A percentile compares a stretch with the other conserved stretches of the same genome.
Conservation (phyloP, 2,888 invertebrate genomes). For the Nephrotoma flavescens region DNA sequence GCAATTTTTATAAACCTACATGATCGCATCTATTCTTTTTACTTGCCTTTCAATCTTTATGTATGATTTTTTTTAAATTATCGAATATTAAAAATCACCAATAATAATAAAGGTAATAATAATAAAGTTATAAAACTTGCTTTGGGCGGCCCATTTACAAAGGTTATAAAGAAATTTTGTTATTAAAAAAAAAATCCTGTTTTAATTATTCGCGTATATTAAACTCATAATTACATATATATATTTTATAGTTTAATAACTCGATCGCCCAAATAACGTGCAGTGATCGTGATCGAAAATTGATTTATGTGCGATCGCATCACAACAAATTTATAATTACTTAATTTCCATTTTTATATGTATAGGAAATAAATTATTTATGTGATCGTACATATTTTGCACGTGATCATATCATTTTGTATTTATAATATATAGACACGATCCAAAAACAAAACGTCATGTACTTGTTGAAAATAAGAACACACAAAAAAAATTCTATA, state of each 20-base stretch:
- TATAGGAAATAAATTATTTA: background rate
- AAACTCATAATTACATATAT: background rate
- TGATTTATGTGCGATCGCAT: too few species aligned
- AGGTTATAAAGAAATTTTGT: background rate
- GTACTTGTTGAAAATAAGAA: background rate
- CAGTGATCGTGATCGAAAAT: too few species aligned
- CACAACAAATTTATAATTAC: background rate
- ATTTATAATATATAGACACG: background rate
- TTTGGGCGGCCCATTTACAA: background rate
- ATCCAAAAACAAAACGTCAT: background rate
- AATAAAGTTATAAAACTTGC: background rate
- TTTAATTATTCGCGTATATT: background rate
- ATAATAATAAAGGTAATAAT: background rate
- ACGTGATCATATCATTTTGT: background rate
- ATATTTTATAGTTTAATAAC: background rate
- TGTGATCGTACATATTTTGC: background rate
- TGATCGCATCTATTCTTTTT: background rate
- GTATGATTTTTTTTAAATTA: background rate
- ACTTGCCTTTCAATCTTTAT: background rate
- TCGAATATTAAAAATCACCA: background rate
- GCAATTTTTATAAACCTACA: background rate
- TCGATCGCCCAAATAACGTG: background rate
- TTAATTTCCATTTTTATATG: background rate
- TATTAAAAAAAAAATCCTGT: background rate
- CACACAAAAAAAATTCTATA: background rate